Base-by-base conservation (phyloP, 1,140 invertebrate genomes). In the Laodelphax striatellus region DNA sequence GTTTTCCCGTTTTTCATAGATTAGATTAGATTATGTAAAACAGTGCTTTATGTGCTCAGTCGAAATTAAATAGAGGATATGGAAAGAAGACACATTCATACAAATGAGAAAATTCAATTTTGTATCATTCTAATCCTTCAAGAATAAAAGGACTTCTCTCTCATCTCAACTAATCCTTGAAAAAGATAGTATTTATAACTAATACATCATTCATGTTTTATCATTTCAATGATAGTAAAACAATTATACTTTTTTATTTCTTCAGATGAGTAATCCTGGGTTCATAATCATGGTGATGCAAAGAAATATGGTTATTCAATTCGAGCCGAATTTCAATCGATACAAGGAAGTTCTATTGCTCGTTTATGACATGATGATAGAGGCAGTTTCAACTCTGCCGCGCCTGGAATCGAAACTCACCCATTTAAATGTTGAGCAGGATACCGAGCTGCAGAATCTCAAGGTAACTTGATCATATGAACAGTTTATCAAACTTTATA, bases 321-420 rank as follows among this genome's bases (percentile, higher is more conserved):
- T 92, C 72, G 87, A 90, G 57, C 92, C 92, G 1, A 79, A 82
- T 0, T 92, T 94, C 65, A 82, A 82, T 52, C 80, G 82, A 62
- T 86, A 93, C 62, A 76, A 80, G 59, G 78, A 84, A 59, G 79
- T 82, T 58, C 73, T 94, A 2, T 71, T 88, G n/a, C 77, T 80
- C 34, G 72, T 90, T 13, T 82, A 88, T 63, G 84, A 87, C 67
- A 79, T 79, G 17, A 83, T 94, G 67, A 81, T 88, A 22, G 74
- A 84, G 60, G 81, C 84, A 38, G 82, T 88, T 38, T 74, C 77
- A 57, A 74, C 76, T 56, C 78, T 92, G 56, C 86, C 87, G 1
- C 77, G 87, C 61, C 75, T 94, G 24, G 90, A 95, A 72, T 84
- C 78, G 9, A 72, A 80, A 61, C 70, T 87, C 1, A 8, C 34